phyloP scores from a whole-genome alignment of 2,797 vertebrate genomes.

The Acipenser ruthenus region DNA sequence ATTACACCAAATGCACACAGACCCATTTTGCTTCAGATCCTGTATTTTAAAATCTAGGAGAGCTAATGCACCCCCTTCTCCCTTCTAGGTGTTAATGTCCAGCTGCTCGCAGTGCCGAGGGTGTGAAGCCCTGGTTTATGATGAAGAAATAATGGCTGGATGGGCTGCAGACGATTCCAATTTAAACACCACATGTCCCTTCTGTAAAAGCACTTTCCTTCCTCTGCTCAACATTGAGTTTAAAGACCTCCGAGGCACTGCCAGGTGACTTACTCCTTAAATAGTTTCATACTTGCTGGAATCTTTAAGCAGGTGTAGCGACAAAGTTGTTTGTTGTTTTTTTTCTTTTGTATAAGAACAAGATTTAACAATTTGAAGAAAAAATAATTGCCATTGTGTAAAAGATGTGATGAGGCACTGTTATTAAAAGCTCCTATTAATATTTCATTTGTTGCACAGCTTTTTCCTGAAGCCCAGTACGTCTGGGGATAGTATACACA shows the following conservation, averaged over 20 bases:
- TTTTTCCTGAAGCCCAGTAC: constrained; percentile 86
- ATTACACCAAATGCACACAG: too few species aligned
- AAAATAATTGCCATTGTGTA: too few species aligned
- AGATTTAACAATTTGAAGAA: too few species aligned
- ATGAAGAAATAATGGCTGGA: constrained; percentile 97
- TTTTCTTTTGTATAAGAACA: too few species aligned
- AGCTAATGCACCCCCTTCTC: neutral
- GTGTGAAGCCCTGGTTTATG: constrained; percentile 87
- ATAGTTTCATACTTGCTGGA: too few species aligned
- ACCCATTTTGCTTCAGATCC: too few species aligned
- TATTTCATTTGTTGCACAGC: constrained; percentile 40
- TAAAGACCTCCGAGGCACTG: constrained; percentile 78
- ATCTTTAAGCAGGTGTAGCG: too few species aligned
- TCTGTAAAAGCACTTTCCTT: constrained; percentile 82
- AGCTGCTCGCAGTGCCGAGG: constrained; percentile 88
- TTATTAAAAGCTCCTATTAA: neutral
- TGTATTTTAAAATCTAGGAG: too few species aligned
- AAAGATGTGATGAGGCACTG: neutral
- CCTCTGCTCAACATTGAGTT: constrained; percentile 90
- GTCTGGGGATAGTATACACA: constrained; percentile 90
- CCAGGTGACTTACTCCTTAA: constrained; percentile 56
- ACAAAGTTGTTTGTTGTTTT: too few species aligned
- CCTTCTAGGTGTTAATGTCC: constrained; percentile 86
- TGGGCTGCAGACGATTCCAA: constrained; percentile 97
- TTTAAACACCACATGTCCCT: constrained; percentile 89